These are phyloP conservation scores for Melierax canorus DNA, from an alignment of 2,113 vertebrate genomes.

Conservation along the genomic window DNA sequence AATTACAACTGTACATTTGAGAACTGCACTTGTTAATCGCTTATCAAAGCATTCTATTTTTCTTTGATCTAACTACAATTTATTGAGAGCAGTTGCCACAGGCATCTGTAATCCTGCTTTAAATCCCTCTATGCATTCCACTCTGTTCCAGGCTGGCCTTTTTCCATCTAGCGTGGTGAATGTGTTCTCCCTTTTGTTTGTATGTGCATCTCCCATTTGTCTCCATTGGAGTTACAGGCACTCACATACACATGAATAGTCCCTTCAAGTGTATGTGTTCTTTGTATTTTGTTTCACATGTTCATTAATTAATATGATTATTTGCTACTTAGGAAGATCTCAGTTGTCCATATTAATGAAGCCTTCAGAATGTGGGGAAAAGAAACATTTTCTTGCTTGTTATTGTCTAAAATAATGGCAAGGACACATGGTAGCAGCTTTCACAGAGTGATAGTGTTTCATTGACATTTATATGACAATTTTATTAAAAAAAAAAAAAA, in stretches of 20 bases:
- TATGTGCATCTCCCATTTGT: neutral
- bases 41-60: constrained; percentile 32
- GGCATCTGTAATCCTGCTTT: constrained; percentile 26
- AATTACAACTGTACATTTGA: neutral
- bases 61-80: constrained; percentile 43
- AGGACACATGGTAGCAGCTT: neutral
- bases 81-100: neutral
- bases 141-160: neutral
- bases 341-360: neutral
- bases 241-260: neutral
- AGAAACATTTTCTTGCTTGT: neutral
- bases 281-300: neutral
- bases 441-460: neutral
- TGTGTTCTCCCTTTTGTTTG: neutral
- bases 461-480: neutral
- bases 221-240: neutral
- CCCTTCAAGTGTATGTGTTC: neutral
- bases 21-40: constrained; percentile 17
- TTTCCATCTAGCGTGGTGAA: neutral
- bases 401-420: neutral
- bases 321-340: neutral
- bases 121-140: constrained; percentile 11
- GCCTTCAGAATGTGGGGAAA: neutral
- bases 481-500: neutral
- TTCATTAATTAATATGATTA: neutral